Base-by-base conservation (phyloP, 1,140 invertebrate species). In the Apis laboriosa region DNA sequence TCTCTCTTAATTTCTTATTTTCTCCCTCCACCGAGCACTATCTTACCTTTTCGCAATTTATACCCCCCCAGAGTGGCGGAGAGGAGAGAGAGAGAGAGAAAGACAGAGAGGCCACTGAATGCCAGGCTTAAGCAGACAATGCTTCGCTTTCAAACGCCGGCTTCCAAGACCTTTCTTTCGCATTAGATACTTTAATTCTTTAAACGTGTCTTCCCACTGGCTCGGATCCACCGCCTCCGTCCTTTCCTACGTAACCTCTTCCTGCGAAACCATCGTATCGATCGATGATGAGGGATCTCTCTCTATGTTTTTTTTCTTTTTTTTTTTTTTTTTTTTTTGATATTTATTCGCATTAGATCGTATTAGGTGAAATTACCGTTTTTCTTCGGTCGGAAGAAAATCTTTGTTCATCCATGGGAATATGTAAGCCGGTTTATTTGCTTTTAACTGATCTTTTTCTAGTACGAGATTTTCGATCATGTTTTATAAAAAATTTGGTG, bases 1-100 rank as follows among this genome's bases (percentile, higher is more conserved):
- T 94, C 93, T 93, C 92, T 94, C 93, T 94, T 94, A 94, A 94
- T 94, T 94, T 94, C 92, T 93, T 94, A 94, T 94, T 94, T 43
- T 94, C 92, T 93, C 91, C 90, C 91, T 88, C 85, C 90, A 87
- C 83, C 92, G 78, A 80, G 80, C 24, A 80, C 86, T 88, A 88
- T 90, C 86, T 87, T 87, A 88, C 80, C 88, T 87, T 43, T 85
- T 85, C 80, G 91, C 92, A 94, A 94, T 94, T 94, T 94, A 94
- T 94, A 93, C 91, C 86, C 91, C 88, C 68, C 55, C 24, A 64
- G 88, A 66, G 84, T 43, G 87, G 58, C 15, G 60, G 66, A 71
- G 61, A 63, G 34, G 56, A 61, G 34, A 34, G 64, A 64, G 83
- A 68, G 84, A 87, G 82, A 88, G 74, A 74, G 78, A 81, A 89